Evolutionary conservation across 2,113 vertebrate genomes (phyloP).

Genomic region (Dunckerocampus dactyliophorus): DNA sequence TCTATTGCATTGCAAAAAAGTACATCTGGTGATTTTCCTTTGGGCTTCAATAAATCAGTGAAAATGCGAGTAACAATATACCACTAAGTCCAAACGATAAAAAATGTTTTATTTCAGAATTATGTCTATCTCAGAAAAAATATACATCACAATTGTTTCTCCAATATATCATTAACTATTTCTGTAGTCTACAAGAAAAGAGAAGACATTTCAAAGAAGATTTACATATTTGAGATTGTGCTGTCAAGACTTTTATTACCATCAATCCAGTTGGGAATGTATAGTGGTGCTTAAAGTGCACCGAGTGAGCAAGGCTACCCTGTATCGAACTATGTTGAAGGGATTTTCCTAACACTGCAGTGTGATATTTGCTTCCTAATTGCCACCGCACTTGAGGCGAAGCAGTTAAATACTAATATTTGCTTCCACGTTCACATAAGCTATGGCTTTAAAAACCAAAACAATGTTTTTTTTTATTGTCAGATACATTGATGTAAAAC

Average conservation of each 20-base stretch:
- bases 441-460: not conserved
- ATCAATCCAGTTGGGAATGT: not conserved
- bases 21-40: not conserved
- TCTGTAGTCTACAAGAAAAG: not conserved
- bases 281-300: not conserved
- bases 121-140: not conserved
- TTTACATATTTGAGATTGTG: not conserved
- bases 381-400: not conserved
- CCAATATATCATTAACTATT: not conserved
- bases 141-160: not conserved
- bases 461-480: not conserved
- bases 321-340: not conserved
- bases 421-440: not conserved
- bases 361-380: not conserved
- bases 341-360: not conserved
- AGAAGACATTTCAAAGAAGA: slow-evolving; percentile 1
- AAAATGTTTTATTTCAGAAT: not conserved
- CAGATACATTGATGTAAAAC: not conserved
- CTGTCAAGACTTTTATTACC: not conserved
- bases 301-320: not conserved
- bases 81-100: not conserved
- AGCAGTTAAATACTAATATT: not conserved
- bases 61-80: not conserved
- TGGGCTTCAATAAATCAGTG: not conserved
- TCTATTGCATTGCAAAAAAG: not conserved